Base-by-base conservation (phyloP, 2,888 invertebrate genomes). In the Uropetala carovei region DNA sequence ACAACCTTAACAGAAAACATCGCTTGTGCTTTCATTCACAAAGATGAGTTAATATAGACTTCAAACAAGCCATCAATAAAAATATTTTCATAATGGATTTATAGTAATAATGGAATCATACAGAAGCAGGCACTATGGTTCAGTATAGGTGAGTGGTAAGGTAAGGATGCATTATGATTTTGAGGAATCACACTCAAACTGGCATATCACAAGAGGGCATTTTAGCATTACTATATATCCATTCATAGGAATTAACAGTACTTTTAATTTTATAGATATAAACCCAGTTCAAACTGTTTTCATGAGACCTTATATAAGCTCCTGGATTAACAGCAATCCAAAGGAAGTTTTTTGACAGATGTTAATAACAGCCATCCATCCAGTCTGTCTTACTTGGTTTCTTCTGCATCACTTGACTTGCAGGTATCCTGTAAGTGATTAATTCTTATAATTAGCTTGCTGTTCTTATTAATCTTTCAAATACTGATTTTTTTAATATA, bases 51-150 rank as follows among this genome's bases (percentile, higher is more conserved):
- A 64, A 43, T 43, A 18, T 43, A 64, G 64, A 89, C 68, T 83
- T 83, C 43, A 89, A n/a, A 56, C 64, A 89, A 89, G 60, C 56
- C 85, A 89, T 68, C 18, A 43, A 89, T 64, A 68, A 16, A 60
- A 64, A 89, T 22, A 56, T 89, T 43, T 64, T 89, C 27, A 75
- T 75, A 75, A 75, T 27, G 11, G 27, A 75, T 75, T 27, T 18
- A 75, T 75, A 27, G 75, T 27, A 75, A 75, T 75, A 27, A 75
- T 43, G 89, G 43, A 64, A 89, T 58, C 64, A 89, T 89, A 68
- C 64, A 89, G 64, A 89, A 89, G 89, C 89, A 89, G 89, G 89
- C 89, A 89, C 89, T 68, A 89, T 89, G 89, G 89, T 89, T 43
- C 43, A 14, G 30, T 86, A 89, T 56, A 89, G 89, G 64, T 89